These are phyloP conservation scores for Apteryx owenii DNA, from an alignment of 2,113 vertebrate species.

Conservation along the genomic window DNA sequence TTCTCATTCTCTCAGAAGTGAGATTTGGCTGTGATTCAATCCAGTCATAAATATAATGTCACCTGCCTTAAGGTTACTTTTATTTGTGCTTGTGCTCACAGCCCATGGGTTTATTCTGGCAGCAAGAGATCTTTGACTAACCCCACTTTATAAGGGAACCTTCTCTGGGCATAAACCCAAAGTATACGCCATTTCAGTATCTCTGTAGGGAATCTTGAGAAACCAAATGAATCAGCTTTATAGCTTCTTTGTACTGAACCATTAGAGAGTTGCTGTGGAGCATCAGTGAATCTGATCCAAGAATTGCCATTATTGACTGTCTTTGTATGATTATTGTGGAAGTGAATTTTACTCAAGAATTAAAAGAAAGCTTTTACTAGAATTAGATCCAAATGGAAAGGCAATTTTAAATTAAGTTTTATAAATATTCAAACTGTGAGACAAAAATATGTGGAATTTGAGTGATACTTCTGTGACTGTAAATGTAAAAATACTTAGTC, in stretches of 20 bases:
- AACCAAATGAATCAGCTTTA: slow-evolving; percentile 27
- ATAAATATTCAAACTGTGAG: neutral
- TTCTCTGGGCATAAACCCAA: slow-evolving; percentile 33
- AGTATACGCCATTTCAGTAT: neutral
- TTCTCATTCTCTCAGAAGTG: neutral
- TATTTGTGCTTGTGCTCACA: neutral
- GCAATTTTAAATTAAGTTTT: neutral
- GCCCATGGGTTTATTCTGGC: neutral
- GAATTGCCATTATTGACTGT: neutral
- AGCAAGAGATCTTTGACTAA: slow-evolving; percentile 3
- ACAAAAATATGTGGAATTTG: neutral
- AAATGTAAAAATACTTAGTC: neutral
- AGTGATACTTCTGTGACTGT: neutral
- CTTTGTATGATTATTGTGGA: neutral
- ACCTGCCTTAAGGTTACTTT: neutral
- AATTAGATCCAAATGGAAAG: neutral
- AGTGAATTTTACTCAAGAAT: neutral
- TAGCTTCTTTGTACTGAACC: slow-evolving; percentile 2
- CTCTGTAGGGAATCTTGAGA: neutral
- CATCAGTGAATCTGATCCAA: neutral
- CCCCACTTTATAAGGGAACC: neutral
- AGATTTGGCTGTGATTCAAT: neutral
- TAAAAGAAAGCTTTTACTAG: neutral
- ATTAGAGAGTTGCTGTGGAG: neutral
- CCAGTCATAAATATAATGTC: neutral